These are phyloP conservation scores for Microctenopoma stevenorrisi DNA, from an alignment of 2,797 vertebrate species.

Conservation along the genomic window DNA sequence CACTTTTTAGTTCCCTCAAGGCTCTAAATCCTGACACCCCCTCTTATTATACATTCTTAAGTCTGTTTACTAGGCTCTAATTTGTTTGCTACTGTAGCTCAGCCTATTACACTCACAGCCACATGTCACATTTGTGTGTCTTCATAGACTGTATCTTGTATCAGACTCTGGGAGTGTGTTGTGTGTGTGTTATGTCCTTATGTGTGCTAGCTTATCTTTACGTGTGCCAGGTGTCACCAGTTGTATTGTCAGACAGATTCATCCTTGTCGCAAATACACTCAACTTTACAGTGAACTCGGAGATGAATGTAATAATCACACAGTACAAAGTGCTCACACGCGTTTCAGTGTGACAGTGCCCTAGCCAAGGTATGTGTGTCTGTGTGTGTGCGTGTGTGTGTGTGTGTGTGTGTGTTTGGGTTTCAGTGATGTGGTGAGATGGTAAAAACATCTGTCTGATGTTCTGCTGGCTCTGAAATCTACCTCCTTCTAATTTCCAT, in stretches of 20 bases:
- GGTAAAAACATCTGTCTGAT: slow-evolving; percentile 55
- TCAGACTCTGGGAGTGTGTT: slow-evolving; percentile 20
- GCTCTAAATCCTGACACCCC: slow-evolving; percentile 19
- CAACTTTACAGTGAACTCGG: slow-evolving; percentile 47
- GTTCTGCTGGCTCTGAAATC: slow-evolving; percentile 45
- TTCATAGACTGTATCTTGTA: slow-evolving; percentile 40
- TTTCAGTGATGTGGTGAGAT: slow-evolving; percentile 25
- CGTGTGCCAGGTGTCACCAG: slow-evolving; percentile 54
- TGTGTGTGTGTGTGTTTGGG: slow-evolving; percentile 25
- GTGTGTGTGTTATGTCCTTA: slow-evolving; percentile 36
- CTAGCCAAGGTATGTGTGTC: background rate
- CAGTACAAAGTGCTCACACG: slow-evolving; percentile 30
- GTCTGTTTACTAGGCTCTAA: slow-evolving; percentile 49
- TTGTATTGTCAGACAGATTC: slow-evolving; percentile 67
- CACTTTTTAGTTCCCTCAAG: slow-evolving; percentile 56
- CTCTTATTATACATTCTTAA: slow-evolving; percentile 27
- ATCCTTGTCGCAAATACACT: slow-evolving; percentile 51
- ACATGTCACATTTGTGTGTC: slow-evolving; percentile 52
- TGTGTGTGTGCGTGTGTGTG: background rate
- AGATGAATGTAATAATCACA: slow-evolving; percentile 45
- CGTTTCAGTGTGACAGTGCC: background rate
- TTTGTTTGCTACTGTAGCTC: slow-evolving; percentile 36
- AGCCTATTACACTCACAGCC: slow-evolving; percentile 50
- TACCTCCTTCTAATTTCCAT: slow-evolving; percentile 53
- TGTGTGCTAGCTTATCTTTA: slow-evolving; percentile 33